Base-by-base conservation (phyloP, 2,113 vertebrate genomes). In the Ictalurus furcatus region DNA sequence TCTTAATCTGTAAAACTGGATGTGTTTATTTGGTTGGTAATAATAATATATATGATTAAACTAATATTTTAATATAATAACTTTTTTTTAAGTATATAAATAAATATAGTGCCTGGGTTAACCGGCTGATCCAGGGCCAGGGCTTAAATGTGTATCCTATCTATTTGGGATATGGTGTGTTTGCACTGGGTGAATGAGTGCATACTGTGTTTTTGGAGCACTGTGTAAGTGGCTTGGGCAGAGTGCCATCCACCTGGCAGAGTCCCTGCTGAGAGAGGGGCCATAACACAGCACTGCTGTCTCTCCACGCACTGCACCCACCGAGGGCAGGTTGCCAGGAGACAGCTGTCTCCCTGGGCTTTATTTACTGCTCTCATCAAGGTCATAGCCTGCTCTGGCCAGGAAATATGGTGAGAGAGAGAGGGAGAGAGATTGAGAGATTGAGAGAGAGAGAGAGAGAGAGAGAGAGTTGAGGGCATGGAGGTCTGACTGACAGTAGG, bases 171-270 rank as follows among this genome's bases (percentile, higher is more conserved):
- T 19, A 56, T 16, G 4, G 13, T 44, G 76, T 79, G 73, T 37
- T 16, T 73, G 89, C 61, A 85, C 34, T 73, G 19, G 74, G 88
- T 84, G 82, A 84, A 44, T 61, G 87, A 91, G 82, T 81, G 73
- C 86, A 82, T 59, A 87, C 30, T 67, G 88, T 76, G 85, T 85
- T 89, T 84, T 87, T n/a, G 86, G 82, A 56, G 78, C 65, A 81
- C 92, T 93, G 91, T 94, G 90, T 92, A 92, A 92, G 93, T 91
- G 90, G 81, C 91, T 92, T 92, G 94, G 94, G 94, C 93, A 83
- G 82, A 0, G 80, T 40, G 93, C 94, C 93, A 94, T 95, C 93
- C 94, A 94, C 92, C 93, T 95, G 94, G 94, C 91, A 93, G 80
- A 61, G 86, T 90, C 91, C 86, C 90, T 74, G 79, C 76, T 88